These are phyloP conservation scores for Hemichromis elongatus DNA, from an alignment of 2,113 vertebrate genomes.

Conservation along the genomic window DNA sequence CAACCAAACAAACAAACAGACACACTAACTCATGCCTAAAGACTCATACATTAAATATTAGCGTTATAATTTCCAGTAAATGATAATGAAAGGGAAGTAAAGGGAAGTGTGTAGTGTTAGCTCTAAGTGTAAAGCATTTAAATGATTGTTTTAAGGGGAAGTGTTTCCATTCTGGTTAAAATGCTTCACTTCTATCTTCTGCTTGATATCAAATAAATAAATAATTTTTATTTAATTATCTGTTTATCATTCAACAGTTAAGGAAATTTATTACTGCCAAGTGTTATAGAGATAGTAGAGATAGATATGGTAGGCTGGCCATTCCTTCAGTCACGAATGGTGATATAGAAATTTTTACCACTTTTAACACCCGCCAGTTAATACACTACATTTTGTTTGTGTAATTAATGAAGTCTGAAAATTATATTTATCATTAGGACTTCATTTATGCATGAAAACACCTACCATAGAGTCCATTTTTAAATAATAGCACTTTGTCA, in stretches of 20 bases:
- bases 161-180: neutral
- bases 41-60: slow-evolving; percentile 33
- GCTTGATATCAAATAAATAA: neutral
- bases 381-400: neutral
- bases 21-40: neutral
- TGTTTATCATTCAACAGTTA: neutral
- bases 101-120: neutral
- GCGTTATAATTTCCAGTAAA: neutral
- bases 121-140: neutral
- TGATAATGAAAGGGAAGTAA: slow-evolving; percentile 8
- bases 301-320: neutral
- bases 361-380: neutral
- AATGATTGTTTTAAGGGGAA: neutral
- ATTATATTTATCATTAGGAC: neutral
- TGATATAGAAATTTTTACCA: neutral
- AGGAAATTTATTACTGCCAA: neutral
- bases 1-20: slow-evolving; percentile 49
- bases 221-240: neutral
- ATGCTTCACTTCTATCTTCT: neutral
- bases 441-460: neutral
- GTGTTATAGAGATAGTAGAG: neutral
- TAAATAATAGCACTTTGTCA: neutral
- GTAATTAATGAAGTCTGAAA: neutral
- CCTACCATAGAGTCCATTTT: neutral
- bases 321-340: neutral